Conservation (phyloP, 2,888 invertebrate species). For the Folsomia candida region DNA sequence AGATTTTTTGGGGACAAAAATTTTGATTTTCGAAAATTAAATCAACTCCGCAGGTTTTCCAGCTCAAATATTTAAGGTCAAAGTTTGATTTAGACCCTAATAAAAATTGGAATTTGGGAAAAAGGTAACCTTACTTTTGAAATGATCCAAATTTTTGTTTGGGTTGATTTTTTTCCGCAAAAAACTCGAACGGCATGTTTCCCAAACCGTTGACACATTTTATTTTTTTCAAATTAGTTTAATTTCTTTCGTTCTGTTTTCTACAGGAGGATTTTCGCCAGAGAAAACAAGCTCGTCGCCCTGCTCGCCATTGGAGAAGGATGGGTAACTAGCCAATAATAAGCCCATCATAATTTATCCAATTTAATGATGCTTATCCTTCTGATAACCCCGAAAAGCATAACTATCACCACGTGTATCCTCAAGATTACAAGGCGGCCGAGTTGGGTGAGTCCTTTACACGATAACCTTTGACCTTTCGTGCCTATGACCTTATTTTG, state of each 20-base stretch:
- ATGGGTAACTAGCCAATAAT: not conserved
- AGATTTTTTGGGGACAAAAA: not conserved
- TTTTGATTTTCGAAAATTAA: not conserved
- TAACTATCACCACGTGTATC: constrained; percentile 91
- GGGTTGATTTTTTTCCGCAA: too few species aligned
- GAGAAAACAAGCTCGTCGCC: constrained; percentile 1
- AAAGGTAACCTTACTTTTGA: too few species aligned
- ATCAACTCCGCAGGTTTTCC: too few species aligned
- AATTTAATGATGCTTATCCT: not conserved
- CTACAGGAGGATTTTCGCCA: not conserved
- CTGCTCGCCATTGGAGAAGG: constrained; percentile 52
- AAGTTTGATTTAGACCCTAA: too few species aligned
- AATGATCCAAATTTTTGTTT: too few species aligned
- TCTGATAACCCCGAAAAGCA: constrained; percentile 57
- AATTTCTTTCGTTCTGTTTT: not conserved
- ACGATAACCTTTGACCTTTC: too few species aligned
- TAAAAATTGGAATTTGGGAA: too few species aligned
- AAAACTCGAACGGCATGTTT: too few species aligned
- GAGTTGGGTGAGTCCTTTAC: constrained; percentile 84
- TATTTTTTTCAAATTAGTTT: too few species aligned
- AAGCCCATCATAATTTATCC: not conserved
- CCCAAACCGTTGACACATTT: too few species aligned
- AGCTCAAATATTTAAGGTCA: too few species aligned
- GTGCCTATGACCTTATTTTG: too few species aligned
- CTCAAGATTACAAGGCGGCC: constrained; percentile 88